phyloP scores from a whole-genome alignment of 2,113 vertebrate genomes.

The Cryptomyrus ogoouensis region DNA sequence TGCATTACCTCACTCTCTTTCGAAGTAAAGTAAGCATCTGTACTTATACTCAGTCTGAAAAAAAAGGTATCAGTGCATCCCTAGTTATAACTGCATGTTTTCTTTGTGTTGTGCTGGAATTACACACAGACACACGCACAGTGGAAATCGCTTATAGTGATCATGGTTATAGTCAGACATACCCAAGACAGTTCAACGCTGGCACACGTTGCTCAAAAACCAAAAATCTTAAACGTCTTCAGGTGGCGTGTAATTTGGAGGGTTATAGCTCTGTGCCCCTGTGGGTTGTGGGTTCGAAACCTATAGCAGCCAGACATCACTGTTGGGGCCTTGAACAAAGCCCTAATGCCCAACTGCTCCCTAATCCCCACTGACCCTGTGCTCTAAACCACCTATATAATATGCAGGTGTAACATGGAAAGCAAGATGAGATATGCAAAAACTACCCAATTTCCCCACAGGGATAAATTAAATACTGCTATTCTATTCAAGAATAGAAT shows the following conservation, averaged over 20 bases:
- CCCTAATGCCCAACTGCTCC: neutral
- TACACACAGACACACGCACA: no score
- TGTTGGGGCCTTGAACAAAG: neutral
- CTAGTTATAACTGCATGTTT: no score
- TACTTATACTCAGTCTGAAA: no score
- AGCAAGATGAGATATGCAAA: neutral
- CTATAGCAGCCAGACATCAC: neutral
- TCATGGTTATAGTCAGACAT: neutral
- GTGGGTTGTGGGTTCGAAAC: neutral
- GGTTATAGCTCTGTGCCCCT: neutral
- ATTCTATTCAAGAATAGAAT: neutral
- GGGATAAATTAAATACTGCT: neutral
- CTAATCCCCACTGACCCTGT: neutral
- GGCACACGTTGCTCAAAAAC: neutral
- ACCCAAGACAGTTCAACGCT: neutral
- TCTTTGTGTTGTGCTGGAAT: no score
- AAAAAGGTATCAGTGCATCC: no score
- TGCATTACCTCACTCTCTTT: neutral
- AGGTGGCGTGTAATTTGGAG: neutral
- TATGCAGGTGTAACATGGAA: neutral
- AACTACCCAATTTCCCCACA: neutral
- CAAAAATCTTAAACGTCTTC: neutral
- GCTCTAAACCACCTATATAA: neutral
- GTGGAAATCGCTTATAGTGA: no score
- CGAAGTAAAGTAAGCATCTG: no score